Percentiles rank a stretch among this genome's conserved stretches.
phyloP scores from a whole-genome alignment of 2,888 invertebrate genomes.

The Lycaena phlaeas region DNA sequence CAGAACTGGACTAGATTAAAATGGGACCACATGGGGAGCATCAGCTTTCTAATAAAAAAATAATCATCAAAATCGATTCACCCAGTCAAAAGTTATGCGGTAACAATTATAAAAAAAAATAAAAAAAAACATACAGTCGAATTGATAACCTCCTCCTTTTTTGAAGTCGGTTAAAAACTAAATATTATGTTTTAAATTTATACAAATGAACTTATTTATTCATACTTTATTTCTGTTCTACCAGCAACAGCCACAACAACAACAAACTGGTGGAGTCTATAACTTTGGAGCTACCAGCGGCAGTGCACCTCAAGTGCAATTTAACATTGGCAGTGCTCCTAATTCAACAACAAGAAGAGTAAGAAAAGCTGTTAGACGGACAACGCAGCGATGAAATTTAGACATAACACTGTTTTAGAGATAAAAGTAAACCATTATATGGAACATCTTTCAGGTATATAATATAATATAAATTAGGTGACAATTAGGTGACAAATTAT shows the following conservation, averaged over 20 bases:
- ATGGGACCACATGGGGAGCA: no score
- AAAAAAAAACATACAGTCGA: no score
- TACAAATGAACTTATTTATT: neutral
- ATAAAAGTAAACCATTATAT: neutral
- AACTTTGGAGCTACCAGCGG: slow-evolving; percentile 28
- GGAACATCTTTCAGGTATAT: neutral
- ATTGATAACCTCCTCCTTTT: no score
- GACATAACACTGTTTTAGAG: neutral
- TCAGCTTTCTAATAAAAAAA: no score
- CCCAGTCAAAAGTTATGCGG: no score
- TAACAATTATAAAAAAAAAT: no score
- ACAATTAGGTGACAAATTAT: neutral
- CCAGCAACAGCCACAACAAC: slow-evolving; percentile 25
- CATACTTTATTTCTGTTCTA: neutral
- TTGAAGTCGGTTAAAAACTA: no score
- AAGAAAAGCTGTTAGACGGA: slow-evolving; percentile 48
- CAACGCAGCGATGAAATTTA: slow-evolving; percentile 38
- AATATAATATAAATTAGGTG: neutral
- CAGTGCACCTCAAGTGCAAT: slow-evolving; percentile 36
- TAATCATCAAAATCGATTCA: no score
- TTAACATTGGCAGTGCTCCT: slow-evolving; percentile 48
- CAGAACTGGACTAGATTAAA: no score
- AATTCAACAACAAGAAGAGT: slow-evolving; percentile 31
- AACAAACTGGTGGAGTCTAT: slow-evolving; percentile 32
- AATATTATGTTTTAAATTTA: no score